A percentile compares a stretch with the other conserved stretches of the same genome.
Conservation (phyloP, 2,113 vertebrate species). For the Naja naja region DNA sequence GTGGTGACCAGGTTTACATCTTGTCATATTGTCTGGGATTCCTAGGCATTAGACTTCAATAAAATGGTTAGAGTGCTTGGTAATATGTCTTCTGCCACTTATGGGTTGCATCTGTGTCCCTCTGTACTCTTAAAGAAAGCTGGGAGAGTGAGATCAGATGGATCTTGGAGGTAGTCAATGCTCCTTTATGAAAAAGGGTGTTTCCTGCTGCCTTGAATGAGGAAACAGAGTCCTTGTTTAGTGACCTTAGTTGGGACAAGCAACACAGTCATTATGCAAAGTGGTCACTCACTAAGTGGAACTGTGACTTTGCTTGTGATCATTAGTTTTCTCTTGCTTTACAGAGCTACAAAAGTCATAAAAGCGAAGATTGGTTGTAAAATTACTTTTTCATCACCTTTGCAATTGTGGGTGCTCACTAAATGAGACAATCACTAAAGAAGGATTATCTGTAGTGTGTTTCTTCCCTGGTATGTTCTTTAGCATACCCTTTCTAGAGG, state of each 20-base stretch:
- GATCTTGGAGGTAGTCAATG: not conserved
- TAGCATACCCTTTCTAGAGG: not conserved
- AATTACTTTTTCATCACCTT: not conserved
- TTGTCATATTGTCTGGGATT: not conserved
- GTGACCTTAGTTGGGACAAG: not conserved
- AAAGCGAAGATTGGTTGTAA: not conserved
- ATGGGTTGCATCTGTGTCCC: not conserved
- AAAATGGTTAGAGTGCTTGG: not conserved
- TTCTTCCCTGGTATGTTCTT: not conserved
- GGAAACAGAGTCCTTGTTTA: not conserved
- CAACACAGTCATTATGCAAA: not conserved
- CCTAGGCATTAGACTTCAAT: not conserved
- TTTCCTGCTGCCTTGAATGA: not conserved
- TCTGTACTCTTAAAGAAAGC: not conserved
- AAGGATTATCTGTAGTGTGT: not conserved
- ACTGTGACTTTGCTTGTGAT: not conserved
- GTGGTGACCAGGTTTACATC: not conserved
- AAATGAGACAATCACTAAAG: not conserved
- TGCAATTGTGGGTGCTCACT: not conserved
- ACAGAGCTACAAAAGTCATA: not conserved
- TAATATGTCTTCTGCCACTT: not conserved
- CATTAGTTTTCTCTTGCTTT: not conserved
- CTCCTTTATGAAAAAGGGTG: not conserved
- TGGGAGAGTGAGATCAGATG: not conserved
- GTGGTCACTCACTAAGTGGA: not conserved